Evolutionary conservation across 92 coral and sea anemone genomes (phyloP), one percentile per base, ranked within the genome.

Genomic region (Parazoanthus atlanticus): DNA sequence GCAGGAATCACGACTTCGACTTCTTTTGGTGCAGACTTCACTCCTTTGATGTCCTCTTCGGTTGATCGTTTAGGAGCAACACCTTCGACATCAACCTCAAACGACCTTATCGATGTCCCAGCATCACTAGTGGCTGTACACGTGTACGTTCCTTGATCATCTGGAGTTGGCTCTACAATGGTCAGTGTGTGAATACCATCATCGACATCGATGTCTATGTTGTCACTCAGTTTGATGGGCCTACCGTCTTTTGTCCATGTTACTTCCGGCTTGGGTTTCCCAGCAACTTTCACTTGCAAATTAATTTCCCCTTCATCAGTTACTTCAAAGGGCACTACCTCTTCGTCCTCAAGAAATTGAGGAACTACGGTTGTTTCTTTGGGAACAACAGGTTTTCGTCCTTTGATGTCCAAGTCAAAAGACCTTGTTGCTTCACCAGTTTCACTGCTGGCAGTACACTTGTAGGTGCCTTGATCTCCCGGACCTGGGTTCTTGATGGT

Each of bases 401-500:
- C 93, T 91, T 91, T 89, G n/a, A 94, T 92, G 76, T 92, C 95
- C 29, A 94, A 93, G 84, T 92, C 93, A 79, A 94, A 94, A 33
- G 92, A 85, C 30, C 94, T 89, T 28, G 91, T 88, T 52, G 92
- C 94, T 80, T 90, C 52, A n/a, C 93, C 93, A n/a, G 90, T 80
- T 71, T 91, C 94, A 75, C 90, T 96, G 25, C 88, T 93, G 16
- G 94, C 96, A 89, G 93, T 94, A 72, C 96, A 95, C 16, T 91
- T 92, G 88, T 96, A 94, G 15, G 88, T 90, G 38, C 98, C 98
- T 85, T 91, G 84, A 79, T 90, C 93, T 34, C 79, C 91, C 4
- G 90, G 87, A 69, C 79, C 93, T 40, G 97, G 95, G 13, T 80
- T 88, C 83, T 92, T 79, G 72, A 94, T 90, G 25, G 83, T 78